A percentile compares a stretch with the other conserved stretches of the same genome.
Conservation (phyloP, 2,113 vertebrate genomes). For the Struthio camelus region DNA sequence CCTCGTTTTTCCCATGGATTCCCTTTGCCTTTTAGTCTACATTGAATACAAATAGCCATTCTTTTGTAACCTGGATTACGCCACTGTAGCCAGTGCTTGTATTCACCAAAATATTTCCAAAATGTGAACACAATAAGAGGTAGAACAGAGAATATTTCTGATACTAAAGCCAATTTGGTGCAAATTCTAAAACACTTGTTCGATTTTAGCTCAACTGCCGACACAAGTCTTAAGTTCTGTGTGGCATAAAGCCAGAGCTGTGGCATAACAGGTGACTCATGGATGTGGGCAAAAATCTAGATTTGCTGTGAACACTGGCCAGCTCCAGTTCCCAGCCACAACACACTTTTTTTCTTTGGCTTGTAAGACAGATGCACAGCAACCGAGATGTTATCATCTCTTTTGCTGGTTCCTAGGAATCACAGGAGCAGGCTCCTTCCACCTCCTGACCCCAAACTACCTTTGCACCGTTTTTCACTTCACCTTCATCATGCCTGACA, state of each 20-base stretch:
- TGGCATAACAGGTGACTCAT: not conserved
- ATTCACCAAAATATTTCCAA: not conserved
- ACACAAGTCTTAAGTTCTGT: not conserved
- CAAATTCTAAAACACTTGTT: not conserved
- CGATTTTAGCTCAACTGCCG: not conserved
- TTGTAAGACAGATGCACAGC: not conserved
- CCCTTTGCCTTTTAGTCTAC: not conserved
- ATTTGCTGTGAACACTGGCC: not conserved
- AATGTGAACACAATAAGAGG: not conserved
- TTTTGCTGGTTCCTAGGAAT: not conserved
- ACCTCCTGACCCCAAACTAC: not conserved
- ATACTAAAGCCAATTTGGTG: not conserved
- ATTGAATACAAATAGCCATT: not conserved
- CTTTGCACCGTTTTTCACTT: not conserved
- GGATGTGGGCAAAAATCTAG: not conserved
- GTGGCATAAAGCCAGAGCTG: too few relatives aligned
- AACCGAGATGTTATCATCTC: not conserved
- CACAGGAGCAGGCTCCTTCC: not conserved
- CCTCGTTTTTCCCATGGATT: not conserved
- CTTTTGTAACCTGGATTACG: not conserved
- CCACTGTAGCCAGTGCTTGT: not conserved
- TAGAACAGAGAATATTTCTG: not conserved
- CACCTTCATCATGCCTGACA: accelerated
- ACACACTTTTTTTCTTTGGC: accelerated
- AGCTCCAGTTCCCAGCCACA: not conserved